phyloP scores from a whole-genome alignment of 2,888 invertebrate species.

The Diabrotica balteata region DNA sequence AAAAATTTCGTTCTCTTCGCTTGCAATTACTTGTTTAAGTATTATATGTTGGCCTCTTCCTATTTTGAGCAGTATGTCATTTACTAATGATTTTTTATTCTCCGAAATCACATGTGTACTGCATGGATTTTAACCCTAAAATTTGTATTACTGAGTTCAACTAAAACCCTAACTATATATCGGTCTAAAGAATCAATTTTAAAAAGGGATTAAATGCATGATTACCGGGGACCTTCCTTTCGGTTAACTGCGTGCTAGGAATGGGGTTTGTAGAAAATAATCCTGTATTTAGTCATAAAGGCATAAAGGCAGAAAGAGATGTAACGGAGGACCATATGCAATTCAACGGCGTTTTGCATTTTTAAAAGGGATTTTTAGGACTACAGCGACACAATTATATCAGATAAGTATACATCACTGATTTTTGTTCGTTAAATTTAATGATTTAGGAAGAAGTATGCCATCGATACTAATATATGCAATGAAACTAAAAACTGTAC shows the following conservation, averaged over 20 bases:
- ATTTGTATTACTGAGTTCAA: constrained; percentile 25
- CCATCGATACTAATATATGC: too few relatives aligned
- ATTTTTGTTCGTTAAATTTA: too few relatives aligned
- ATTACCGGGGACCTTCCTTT: constrained; percentile 31
- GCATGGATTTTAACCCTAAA: constrained; percentile 26
- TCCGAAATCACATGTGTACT: constrained; percentile 1
- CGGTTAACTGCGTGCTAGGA: constrained; percentile 41
- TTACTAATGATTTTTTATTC: neutral
- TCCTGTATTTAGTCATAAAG: constrained; percentile 59
- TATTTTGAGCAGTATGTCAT: neutral
- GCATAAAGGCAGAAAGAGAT: constrained; percentile 56
- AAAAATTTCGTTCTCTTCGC: neutral
- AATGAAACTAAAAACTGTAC: too few relatives aligned
- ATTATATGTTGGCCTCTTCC: too few relatives aligned
- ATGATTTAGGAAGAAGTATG: too few relatives aligned
- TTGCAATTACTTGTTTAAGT: neutral
- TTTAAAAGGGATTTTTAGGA: neutral
- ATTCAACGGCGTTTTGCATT: constrained; percentile 42
- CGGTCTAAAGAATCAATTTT: constrained; percentile 34
- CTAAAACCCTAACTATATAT: constrained; percentile 24
- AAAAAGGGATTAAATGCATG: constrained; percentile 36
- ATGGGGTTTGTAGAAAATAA: constrained; percentile 50
- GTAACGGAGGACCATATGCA: constrained; percentile 46
- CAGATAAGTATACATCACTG: too few relatives aligned
- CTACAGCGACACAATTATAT: too few relatives aligned